Base-by-base conservation (phyloP, 2,888 invertebrate genomes). In the Sialis fuliginosa region DNA sequence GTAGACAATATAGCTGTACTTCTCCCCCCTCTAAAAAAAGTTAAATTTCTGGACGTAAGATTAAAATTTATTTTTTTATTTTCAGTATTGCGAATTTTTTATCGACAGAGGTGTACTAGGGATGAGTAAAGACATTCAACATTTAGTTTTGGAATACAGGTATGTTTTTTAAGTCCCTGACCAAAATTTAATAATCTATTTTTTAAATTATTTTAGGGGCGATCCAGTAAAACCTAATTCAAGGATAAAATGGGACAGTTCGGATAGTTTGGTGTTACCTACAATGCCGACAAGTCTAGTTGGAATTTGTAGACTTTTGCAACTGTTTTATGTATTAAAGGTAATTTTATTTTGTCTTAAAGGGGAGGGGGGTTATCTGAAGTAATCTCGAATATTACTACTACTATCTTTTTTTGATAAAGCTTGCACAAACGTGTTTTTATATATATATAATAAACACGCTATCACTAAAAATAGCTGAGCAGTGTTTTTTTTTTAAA, bases 61-160 rank as follows among this genome's bases (percentile, higher is more conserved):
- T n/a, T n/a, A n/a, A n/a, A n/a, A n/a, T n/a, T n/a, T 42, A 6
- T 22, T 2, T 22, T 22, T 6, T 46, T 12, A 33, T 9, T 47
- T 68, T 42, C 70, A 84, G 75, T 74, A 78, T 58, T 79, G 83
- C 48, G 81, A 83, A 60, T 83, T 78, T 60, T 80, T 78, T 61
- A 81, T 84, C 54, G 81, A 82, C 60, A 71, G 81, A 53, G 81
- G 80, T 22, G 81, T 81, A 6, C 63, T 82, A 47, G 82, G 81
- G 1, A 73, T 82, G 48, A 78, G 72, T 55, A 83, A 82, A 58
- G 79, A 79, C 54, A 60, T 75, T 42, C 73, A 72, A 52, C 81
- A 80, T 58, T 67, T 75, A 31, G 80, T 83, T 37, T 71, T 82
- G 56, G 82, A 84, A 60, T 80, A 80, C 59, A 69, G 62, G 65